These are phyloP conservation scores for Lochmaea crataegi DNA, from an alignment of 2,888 invertebrate species.

Conservation along the genomic window DNA sequence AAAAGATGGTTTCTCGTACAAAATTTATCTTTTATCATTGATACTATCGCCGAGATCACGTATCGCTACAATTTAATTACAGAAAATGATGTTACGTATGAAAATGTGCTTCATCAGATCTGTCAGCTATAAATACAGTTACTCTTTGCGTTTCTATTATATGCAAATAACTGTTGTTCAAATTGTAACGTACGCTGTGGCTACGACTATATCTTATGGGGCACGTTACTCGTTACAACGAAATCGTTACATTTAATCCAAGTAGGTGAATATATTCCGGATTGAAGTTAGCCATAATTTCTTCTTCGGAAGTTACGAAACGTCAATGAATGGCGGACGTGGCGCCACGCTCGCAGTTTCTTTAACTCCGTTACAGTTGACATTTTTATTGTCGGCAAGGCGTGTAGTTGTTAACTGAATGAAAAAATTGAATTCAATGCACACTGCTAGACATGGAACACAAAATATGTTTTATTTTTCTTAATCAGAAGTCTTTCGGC, in stretches of 20 bases:
- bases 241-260: slow-evolving; percentile 41
- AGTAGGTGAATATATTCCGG: slow-evolving; percentile 31
- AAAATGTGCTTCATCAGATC: slow-evolving; percentile 57
- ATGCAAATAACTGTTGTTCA: slow-evolving; percentile 62
- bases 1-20: no score
- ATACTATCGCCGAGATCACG: not conserved
- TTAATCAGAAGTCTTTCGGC: no score
- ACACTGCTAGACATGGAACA: not conserved
- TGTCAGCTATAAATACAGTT: slow-evolving; percentile 57
- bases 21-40: not conserved
- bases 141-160: slow-evolving; percentile 59
- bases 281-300: slow-evolving; percentile 27
- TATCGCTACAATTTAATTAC: slow-evolving; percentile 47
- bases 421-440: not conserved
- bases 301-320: slow-evolving; percentile 21
- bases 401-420: not conserved
- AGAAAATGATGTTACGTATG: slow-evolving; percentile 41
- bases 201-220: slow-evolving; percentile 50
- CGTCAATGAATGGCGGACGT: slow-evolving; percentile 12
- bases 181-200: slow-evolving; percentile 55
- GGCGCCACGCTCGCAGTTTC: slow-evolving; percentile 6
- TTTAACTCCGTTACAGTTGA: not conserved
- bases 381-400: not conserved
- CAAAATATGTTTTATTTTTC: slow-evolving; percentile 1
- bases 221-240: slow-evolving; percentile 43